Evolutionary conservation across 1,140 invertebrate species (phyloP).

Genomic region (Meloidogyne chitwoodi): DNA sequence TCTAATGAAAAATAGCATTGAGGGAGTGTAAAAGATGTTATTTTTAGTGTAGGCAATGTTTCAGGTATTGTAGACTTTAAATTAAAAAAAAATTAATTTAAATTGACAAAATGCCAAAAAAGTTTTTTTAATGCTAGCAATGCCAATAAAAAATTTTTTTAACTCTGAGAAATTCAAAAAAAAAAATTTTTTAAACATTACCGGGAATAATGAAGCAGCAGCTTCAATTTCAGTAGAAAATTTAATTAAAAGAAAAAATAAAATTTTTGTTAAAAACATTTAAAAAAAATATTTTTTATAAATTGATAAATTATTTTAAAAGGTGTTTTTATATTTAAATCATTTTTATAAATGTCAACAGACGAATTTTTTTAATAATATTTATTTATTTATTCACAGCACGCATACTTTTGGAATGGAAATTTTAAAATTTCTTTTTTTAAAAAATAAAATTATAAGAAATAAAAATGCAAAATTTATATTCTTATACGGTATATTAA

Average conservation of each 20-base stretch:
- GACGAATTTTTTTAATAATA: no score
- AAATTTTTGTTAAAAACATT: not conserved
- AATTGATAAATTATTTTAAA: no score
- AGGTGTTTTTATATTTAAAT: not conserved
- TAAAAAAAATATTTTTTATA: not conserved
- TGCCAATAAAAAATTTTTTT: not conserved
- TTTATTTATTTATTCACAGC: no score
- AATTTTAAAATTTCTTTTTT: no score
- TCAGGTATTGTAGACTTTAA: not conserved
- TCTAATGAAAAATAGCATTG: not conserved
- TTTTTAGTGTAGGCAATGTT: not conserved
- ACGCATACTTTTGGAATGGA: no score
- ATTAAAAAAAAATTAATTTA: not conserved
- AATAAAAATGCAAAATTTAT: no score
- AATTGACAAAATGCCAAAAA: not conserved
- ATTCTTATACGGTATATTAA: no score
- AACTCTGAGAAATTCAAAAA: no score
- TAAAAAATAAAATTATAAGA: no score
- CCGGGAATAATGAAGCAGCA: not conserved
- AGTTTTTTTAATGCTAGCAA: no score
- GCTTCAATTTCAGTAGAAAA: not conserved
- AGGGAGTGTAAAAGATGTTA: not conserved
- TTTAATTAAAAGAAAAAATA: not conserved
- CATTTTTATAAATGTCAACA: no score
- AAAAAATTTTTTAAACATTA: not conserved